Evolutionary conservation across 2,113 vertebrate genomes (phyloP).

Genomic region (Zapus hudsonius): DNA sequence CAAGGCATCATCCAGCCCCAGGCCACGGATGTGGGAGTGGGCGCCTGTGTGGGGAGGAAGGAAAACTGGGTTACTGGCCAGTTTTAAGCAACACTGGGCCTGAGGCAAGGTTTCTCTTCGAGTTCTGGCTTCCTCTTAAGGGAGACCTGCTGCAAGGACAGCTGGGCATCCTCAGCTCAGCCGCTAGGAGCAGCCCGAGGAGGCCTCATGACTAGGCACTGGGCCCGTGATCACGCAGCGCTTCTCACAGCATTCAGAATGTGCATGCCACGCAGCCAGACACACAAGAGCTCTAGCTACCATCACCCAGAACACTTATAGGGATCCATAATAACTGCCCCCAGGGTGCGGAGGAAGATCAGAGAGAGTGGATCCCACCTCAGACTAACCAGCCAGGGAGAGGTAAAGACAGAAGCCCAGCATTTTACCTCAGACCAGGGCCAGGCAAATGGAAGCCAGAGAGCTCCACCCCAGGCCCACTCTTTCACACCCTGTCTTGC

Average conservation of each 20-base stretch:
- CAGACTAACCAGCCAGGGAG: background rate
- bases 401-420: background rate
- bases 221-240: too few relatives aligned
- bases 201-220: background rate
- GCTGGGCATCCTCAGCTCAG: background rate
- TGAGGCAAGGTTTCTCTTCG: too few relatives aligned
- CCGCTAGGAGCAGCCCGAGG: too few relatives aligned
- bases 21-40: constrained; percentile 95
- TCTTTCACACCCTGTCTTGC: background rate
- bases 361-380: background rate
- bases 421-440: background rate
- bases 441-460: background rate
- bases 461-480: too few relatives aligned
- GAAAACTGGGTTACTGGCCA: background rate
- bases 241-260: too few relatives aligned
- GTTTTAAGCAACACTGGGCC: accelerated
- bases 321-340: background rate
- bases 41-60: constrained; percentile 85
- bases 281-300: background rate
- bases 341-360: background rate
- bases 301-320: background rate
- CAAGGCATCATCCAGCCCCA: constrained; percentile 94
- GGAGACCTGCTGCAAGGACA: accelerated
- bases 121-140: background rate
- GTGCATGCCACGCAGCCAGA: background rate